These are phyloP conservation scores for Myrmecophaga tridactyla DNA, from an alignment of 2,113 vertebrate genomes.

Conservation along the genomic window DNA sequence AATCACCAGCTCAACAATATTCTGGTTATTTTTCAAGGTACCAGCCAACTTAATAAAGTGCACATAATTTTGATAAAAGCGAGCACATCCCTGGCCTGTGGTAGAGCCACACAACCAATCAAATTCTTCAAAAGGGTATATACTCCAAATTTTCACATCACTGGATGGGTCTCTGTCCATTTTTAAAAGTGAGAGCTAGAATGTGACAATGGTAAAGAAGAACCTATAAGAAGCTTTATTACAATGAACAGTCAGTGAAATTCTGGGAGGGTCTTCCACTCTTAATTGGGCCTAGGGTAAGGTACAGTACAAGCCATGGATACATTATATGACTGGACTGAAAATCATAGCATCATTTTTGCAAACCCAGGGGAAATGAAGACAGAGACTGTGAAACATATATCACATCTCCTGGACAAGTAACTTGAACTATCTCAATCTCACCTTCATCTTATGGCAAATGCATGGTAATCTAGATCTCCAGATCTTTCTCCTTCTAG, in stretches of 20 bases:
- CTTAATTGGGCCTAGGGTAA: background rate
- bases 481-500: background rate
- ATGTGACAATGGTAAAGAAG: background rate
- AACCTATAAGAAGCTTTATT: background rate
- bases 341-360: background rate
- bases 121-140: background rate
- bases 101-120: background rate
- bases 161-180: background rate
- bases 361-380: background rate
- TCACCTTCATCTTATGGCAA: background rate
- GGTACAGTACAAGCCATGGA: background rate
- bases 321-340: background rate
- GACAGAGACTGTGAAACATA: background rate
- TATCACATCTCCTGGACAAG: background rate
- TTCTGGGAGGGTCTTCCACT: background rate
- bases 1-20: background rate
- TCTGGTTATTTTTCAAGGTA: slow-evolving; percentile 10
- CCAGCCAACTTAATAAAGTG: background rate
- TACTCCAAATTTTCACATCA: background rate
- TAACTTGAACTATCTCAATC: background rate
- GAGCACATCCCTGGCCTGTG: background rate
- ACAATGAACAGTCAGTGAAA: too few species aligned
- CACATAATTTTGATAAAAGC: background rate
- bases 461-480: background rate
- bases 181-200: background rate